Evolutionary conservation across 2,113 vertebrate species (phyloP).

Genomic region (Sceloporus undulatus): DNA sequence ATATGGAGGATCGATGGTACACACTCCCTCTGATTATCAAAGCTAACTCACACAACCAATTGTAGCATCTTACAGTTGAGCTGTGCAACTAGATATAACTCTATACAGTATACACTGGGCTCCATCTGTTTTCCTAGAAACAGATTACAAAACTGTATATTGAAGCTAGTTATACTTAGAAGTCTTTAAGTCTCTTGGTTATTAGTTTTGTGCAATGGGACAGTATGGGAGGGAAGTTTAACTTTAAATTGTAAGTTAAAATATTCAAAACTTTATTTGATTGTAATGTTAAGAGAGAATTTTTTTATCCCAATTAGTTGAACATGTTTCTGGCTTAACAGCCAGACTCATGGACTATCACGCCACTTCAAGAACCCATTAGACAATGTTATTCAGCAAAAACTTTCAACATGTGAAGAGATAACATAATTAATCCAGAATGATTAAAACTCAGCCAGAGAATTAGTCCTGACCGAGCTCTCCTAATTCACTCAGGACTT

Average conservation of each 20-base stretch:
- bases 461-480: constrained; percentile 14
- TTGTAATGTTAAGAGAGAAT: no score
- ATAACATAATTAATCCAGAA: neutral
- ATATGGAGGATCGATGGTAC: neutral
- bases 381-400: neutral
- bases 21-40: neutral
- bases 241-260: no score
- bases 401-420: neutral
- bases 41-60: neutral
- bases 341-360: neutral
- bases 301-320: neutral
- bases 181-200: no score
- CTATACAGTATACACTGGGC: no score
- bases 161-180: no score
- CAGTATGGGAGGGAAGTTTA: no score
- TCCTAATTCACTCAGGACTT: constrained; percentile 45
- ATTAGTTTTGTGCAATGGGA: no score
- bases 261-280: no score
- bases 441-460: neutral
- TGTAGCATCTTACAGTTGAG: neutral
- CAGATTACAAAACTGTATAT: no score
- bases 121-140: no score
- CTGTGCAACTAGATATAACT: neutral
- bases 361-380: neutral
- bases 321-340: neutral